A percentile compares a stretch with the other conserved stretches of the same genome.
These are phyloP conservation scores for Neelides folsomi DNA, from an alignment of 2,888 invertebrate genomes.

Conservation along the genomic window DNA sequence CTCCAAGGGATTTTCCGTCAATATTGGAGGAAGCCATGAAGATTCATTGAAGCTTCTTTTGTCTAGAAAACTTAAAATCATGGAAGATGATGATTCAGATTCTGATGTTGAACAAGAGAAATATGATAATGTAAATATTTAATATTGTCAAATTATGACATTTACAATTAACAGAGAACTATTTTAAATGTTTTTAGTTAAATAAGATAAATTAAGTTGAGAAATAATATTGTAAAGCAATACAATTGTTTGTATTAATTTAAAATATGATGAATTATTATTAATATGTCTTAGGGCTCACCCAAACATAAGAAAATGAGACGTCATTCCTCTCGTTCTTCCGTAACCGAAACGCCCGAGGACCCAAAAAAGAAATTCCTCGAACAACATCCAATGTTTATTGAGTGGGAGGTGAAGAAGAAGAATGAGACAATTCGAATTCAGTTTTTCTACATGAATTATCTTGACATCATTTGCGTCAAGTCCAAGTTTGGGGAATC, in stretches of 20 bases:
- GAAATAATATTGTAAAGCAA: too few species aligned
- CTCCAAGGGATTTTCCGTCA: constrained; percentile 9
- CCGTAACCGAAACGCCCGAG: constrained; percentile 10
- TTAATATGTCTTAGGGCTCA: not conserved
- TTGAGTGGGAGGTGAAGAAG: constrained; percentile 25
- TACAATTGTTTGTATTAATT: too few species aligned
- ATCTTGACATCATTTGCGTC: not conserved
- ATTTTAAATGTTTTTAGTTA: too few species aligned
- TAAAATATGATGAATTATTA: not conserved
- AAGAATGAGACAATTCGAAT: constrained; percentile 4
- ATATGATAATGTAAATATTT: too few species aligned
- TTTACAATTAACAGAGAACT: too few species aligned
- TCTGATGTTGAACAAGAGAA: constrained; percentile 42
- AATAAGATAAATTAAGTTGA: too few species aligned
- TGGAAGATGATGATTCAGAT: constrained; percentile 51
- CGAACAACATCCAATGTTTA: constrained; percentile 24
- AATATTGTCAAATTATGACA: too few species aligned
- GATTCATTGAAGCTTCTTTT: constrained; percentile 22
- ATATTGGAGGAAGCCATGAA: constrained; percentile 26
- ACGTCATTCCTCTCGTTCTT: constrained; percentile 8
- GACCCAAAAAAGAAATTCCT: constrained; percentile 18
- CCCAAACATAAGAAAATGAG: constrained; percentile 7
- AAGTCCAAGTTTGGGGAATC: constrained; percentile 3
- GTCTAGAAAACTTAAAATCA: too few species aligned
- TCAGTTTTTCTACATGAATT: not conserved